Base-by-base conservation (phyloP, 2,888 invertebrate genomes). In the Sarcophaga rosellei region DNA sequence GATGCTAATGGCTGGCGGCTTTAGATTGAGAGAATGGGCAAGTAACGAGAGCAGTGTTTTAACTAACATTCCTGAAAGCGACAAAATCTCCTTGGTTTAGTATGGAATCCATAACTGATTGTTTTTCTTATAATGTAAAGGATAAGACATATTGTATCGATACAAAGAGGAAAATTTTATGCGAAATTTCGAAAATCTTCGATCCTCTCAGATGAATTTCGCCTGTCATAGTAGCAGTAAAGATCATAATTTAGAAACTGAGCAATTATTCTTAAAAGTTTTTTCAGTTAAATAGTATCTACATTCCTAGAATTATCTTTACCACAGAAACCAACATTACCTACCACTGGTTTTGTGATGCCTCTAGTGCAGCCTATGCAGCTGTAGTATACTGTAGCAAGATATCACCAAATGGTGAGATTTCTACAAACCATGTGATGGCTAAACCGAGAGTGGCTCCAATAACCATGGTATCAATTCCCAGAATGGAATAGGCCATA, bases 171-270 rank as follows among this genome's bases (percentile, higher is more conserved):
- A 73, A 78, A 17, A 4, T 78, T 4, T n/a, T 83, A 20, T 78
- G 78, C 20, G 78, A 83, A 53, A 83, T 83, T 12, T 83, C 73
- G 11, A 82, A 76, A 72, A 82, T 82, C 59, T 76, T 76, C 23
- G 70, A 82, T 3, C 76, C 65, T 2, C 65, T 82, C 53, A 63
- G 75, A 12, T 76, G 75, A 57, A 70, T 81, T 8, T 74, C 68
- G 4, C 81, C 74, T 61, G 74, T 62, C 4, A 81, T 74, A 61
- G 35, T 68, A 21, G 25, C 68, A 1, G 53, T 81, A 11, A 81
- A 81, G 61, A 81, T 81, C 4, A 63, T 74, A 11, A 81, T 81
- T 10, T 68, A 62, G 35, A 81, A 74, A 47, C 59, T 20, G 21
- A 35, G 21, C 44, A 45, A 45, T 20, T 69, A n/a, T 69, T 45